Evolutionary conservation across 1,140 invertebrate genomes (phyloP), one percentile per base, ranked within the genome.

Genomic region (Heliconius nattereri): DNA sequence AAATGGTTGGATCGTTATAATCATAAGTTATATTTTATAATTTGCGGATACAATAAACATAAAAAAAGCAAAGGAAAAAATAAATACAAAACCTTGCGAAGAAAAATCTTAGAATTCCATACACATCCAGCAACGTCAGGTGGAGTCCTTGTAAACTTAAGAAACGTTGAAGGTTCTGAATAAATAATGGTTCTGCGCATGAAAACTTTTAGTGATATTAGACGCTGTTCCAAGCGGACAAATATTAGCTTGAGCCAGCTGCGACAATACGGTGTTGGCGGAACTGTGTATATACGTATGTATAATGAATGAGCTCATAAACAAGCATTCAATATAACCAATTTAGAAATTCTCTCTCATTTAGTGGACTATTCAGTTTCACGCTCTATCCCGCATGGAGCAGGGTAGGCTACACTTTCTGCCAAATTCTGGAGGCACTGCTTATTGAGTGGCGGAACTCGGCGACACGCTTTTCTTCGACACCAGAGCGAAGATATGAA

Each of bases 181-280:
- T 90, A 90, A 89, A 87, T 88, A 89, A 90, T 86, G 83, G 81
- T 84, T 79, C 75, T 75, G 76, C 72, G 75, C 74, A 82, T 80
- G 84, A 77, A 85, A 90, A 89, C 82, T 89, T 89, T 86, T 85
- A 87, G 81, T 85, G 84, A 88, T 89, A 90, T 90, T 89, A 85
- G 87, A 76, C 82, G 84, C 88, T 84, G 87, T 89, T 87, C 81
- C 74, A 73, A 83, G 81, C 81, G 84, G 78, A 85, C 83, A 84
- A 85, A 85, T 86, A 87, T 85, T 84, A 86, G 76, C 75, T 81
- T 72, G 57, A 82, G 72, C 88, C 23, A 90, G 85, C 84, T 90
- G 85, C 66, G 84, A 75, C 82, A 81, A 72, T 74, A 72, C 75
- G 76, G 54, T 78, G 73, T 76, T 71, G 75, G 70, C 70, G n/a